Evolutionary conservation across 2,888 invertebrate species (phyloP).

Genomic region (Drosophila infuscata): DNA sequence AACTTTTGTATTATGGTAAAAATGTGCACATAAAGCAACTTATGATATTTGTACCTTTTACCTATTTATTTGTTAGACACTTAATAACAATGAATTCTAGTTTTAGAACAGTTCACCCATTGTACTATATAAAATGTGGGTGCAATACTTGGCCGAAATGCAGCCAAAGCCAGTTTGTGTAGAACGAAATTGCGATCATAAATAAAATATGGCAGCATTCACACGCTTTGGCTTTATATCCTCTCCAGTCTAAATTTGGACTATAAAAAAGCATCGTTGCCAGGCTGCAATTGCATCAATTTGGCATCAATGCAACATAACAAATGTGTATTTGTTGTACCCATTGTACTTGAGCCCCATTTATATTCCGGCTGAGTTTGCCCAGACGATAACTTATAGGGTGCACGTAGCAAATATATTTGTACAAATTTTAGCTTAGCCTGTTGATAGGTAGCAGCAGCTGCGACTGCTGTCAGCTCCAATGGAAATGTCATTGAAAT

Average conservation of each 20-base stretch:
- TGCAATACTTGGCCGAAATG: slow-evolving; percentile 53
- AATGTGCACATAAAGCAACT: background rate
- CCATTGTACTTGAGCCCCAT: slow-evolving; percentile 52
- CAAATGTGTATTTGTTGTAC: slow-evolving; percentile 69
- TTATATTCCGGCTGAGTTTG: slow-evolving; percentile 56
- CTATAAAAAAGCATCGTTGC: slow-evolving; percentile 50
- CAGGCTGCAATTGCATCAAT: slow-evolving; percentile 55
- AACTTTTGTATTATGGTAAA: background rate
- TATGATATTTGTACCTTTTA: background rate
- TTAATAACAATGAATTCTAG: background rate
- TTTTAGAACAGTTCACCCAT: background rate
- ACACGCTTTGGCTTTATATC: slow-evolving; percentile 29
- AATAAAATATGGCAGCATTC: slow-evolving; percentile 62
- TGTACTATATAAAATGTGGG: slow-evolving; percentile 37
- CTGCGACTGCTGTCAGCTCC: slow-evolving; percentile 25
- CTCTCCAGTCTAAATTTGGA: slow-evolving; percentile 36
- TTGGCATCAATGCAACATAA: slow-evolving; percentile 66
- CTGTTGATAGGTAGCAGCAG: slow-evolving; percentile 32
- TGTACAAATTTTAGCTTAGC: slow-evolving; percentile 54
- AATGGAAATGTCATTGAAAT: slow-evolving; percentile 18
- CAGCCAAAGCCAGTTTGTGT: slow-evolving; percentile 59
- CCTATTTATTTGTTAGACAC: background rate
- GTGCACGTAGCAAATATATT: slow-evolving; percentile 71
- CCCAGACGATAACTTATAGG: slow-evolving; percentile 66
- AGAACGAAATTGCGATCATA: slow-evolving; percentile 50